phyloP scores from a whole-genome alignment of 2,113 vertebrate genomes.

The Cisticola juncidis region DNA sequence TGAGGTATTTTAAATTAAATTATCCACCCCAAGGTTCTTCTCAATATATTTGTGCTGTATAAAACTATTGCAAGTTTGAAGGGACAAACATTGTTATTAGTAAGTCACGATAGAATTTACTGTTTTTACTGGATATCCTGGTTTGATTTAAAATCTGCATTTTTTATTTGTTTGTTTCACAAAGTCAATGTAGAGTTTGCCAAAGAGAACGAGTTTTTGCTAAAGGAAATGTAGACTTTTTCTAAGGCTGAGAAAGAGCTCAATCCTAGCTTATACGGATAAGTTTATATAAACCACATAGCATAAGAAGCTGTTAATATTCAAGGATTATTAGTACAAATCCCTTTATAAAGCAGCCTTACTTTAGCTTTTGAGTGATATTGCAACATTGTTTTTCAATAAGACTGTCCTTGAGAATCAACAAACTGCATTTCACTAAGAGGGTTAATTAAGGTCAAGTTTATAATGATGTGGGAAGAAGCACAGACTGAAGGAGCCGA shows the following conservation, averaged over 20 bases:
- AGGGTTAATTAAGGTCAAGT: constrained; percentile 75
- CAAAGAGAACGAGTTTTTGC: background rate
- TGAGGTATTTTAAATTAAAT: background rate
- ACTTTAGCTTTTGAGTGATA: constrained; percentile 54
- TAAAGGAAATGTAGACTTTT: background rate
- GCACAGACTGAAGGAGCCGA: constrained; percentile 12
- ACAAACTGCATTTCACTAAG: constrained; percentile 63
- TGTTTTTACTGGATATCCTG: background rate
- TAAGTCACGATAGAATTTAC: background rate
- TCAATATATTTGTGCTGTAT: background rate
- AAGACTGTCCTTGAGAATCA: constrained; percentile 63
- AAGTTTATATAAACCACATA: constrained; percentile 48
- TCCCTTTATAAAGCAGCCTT: constrained; percentile 57
- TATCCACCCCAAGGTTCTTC: background rate
- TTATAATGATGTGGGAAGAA: constrained; percentile 59
- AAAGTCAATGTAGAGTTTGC: background rate
- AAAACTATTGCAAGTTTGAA: background rate
- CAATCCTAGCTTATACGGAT: constrained; percentile 16
- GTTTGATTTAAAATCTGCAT: background rate
- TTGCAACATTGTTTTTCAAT: constrained; percentile 59
- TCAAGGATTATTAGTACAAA: constrained; percentile 63
- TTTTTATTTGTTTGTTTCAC: background rate
- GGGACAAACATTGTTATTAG: background rate
- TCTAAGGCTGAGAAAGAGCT: background rate
- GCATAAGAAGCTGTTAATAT: constrained; percentile 61